A percentile compares a stretch with the other conserved stretches of the same genome.
phyloP scores from a whole-genome alignment of 2,797 vertebrate species.

The Sciaenops ocellatus region DNA sequence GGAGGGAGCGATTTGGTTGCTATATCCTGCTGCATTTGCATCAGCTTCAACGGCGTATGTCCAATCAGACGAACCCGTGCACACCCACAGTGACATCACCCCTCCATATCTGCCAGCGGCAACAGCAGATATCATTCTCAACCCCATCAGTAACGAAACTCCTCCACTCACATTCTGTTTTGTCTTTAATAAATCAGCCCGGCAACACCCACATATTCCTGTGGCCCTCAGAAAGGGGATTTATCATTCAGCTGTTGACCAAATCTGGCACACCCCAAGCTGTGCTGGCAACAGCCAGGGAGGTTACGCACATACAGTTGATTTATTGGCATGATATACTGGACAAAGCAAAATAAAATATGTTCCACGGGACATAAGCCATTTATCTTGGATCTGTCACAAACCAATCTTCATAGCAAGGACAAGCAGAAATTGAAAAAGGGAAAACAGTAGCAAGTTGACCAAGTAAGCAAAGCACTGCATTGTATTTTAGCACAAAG shows the following conservation, averaged over 20 bases:
- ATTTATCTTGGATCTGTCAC: slow-evolving; percentile 77
- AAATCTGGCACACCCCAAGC: slow-evolving; percentile 74
- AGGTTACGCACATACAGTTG: slow-evolving; percentile 76
- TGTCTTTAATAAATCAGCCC: slow-evolving; percentile 78
- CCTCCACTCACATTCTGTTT: slow-evolving; percentile 71
- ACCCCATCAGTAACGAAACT: slow-evolving; percentile 71
- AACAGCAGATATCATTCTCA: slow-evolving; percentile 72
- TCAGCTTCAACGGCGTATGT: slow-evolving; percentile 46
- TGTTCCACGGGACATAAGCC: slow-evolving; percentile 66
- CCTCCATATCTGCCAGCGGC: slow-evolving; percentile 54
- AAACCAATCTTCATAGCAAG: slow-evolving; percentile 78
- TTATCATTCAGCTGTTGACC: slow-evolving; percentile 78
- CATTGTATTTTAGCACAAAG: slow-evolving; percentile 1
- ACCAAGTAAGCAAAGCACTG: slow-evolving; percentile 67
- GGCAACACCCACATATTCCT: slow-evolving; percentile 71
- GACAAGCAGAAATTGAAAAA: slow-evolving; percentile 72
- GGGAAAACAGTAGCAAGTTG: slow-evolving; percentile 49
- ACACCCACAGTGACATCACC: slow-evolving; percentile 72
- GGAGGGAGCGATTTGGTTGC: slow-evolving; percentile 33
- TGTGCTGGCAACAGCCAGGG: slow-evolving; percentile 58
- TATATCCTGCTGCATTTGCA: slow-evolving; percentile 63
- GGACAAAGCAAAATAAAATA: slow-evolving; percentile 82
- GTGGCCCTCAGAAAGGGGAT: slow-evolving; percentile 75
- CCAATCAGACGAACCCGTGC: slow-evolving; percentile 49
- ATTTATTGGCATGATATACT: slow-evolving; percentile 79